Evolutionary conservation across 2,888 invertebrate genomes (phyloP), one percentile per base, ranked within the genome.

Genomic region (Melanophora roralis): DNA sequence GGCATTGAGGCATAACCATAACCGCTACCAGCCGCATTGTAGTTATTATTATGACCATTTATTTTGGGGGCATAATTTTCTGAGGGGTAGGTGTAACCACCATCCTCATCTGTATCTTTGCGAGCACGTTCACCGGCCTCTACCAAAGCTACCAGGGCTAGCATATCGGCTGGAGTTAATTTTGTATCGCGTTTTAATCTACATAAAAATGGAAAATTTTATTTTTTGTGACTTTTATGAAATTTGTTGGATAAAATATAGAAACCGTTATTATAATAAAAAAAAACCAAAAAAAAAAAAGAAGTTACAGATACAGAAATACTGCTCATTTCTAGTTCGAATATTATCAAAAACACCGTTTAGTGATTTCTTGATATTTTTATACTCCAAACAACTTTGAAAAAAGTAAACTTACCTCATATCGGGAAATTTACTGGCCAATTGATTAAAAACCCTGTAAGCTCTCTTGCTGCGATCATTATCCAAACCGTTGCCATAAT

Each of bases 41-140:
- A 81, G 21, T 72, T 72, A 47, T 78, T 81, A 14, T 78, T 82
- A 27, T 74, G 40, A 19, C 69, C 72, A 76, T 83, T 78, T 0
- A 67, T 32, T 59, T 80, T 80, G 45, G 80, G 80, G 9, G 76
- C 80, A 80, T 83, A 84, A 57, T 80, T 83, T 65, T 80, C 80
- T 1, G 80, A 72, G 9, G 80, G 80, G 59, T 81, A 83, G 45
- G 77, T 75, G 75, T 82, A 81, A 47, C 81, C 80, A 21, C 82
- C 83, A 75, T 88, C 88, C 11, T 80, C 81, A 64, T 89, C 89
- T 40, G 83, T 84, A 16, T 89, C 89, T 69, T 88, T 87, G 67
- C 89, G 87, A 6, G 90, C 88, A 6, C 89, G 86, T 82, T 89
- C 89, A 1, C 90, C 89, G 21, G 89, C 89, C 73, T 89, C 89